These are phyloP conservation scores for Orbicella faveolata DNA, from an alignment of 64 coral and sea anemone genomes.

Conservation along the genomic window DNA sequence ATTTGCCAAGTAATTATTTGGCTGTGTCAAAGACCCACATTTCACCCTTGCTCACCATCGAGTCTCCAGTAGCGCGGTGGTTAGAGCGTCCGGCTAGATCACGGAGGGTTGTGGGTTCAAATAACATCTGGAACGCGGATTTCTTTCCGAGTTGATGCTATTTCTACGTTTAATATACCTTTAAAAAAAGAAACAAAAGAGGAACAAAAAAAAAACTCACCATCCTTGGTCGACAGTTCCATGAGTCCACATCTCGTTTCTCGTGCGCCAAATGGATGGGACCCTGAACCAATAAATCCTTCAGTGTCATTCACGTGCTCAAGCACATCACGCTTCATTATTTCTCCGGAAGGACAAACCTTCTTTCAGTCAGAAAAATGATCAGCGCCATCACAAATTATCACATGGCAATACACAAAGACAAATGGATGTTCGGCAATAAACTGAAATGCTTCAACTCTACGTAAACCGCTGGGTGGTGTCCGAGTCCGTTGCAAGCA, in stretches of 20 bases:
- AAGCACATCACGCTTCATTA: constrained; percentile 7
- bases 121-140: no score
- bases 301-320: not conserved
- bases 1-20: no score
- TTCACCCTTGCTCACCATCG: no score
- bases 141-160: no score
- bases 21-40: no score
- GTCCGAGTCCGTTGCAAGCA: not conserved
- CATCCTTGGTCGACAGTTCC: not conserved
- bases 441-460: constrained; percentile 41
- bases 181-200: no score
- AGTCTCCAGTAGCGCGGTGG: no score
- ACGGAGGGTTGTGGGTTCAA: no score
- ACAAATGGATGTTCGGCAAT: constrained; percentile 17
- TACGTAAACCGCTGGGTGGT: constrained; percentile 27
- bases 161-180: no score
- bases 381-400: constrained; percentile 41
- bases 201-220: not conserved
- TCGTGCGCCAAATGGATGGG: not conserved
- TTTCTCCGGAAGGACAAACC: constrained; percentile 11
- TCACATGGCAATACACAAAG: constrained; percentile 53
- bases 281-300: not conserved
- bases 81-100: no score
- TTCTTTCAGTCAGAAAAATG: constrained; percentile 21
- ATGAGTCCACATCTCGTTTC: not conserved